Evolutionary conservation across 2,797 vertebrate species (phyloP), one percentile per base, ranked within the genome.

Genomic region (Helarctos malayanus): DNA sequence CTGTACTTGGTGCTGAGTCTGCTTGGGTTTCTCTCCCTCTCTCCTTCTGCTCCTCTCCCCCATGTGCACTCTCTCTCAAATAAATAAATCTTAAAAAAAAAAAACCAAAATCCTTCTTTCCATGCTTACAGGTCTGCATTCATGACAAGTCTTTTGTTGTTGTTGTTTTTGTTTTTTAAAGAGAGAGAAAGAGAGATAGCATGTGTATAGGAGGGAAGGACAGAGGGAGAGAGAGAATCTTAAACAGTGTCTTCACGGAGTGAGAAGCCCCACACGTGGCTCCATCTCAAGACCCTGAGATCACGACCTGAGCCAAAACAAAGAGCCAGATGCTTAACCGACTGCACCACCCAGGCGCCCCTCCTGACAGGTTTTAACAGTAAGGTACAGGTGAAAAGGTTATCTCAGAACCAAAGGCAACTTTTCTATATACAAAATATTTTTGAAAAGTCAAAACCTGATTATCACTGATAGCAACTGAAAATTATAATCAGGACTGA

Each of bases 391-490:
- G 8, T 59, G 29, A 54, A 92, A 85, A 89, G 52, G 65, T 47
- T 79, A 93, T 49, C 32, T 93, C 87, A 92, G 59, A 96, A 89
- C 4, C 49, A 96, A 89, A 93, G 18, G 52, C 41, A 84, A 59
- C 35, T 92, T 85, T 92, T 79, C 68, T 52, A 89, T 6, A 96
- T 15, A 65, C 41, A 73, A 73, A 63, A 23, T 68, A 49, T 54
- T 92, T 83, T 57, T 81, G 25, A 71, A 87, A 93, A 89, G n/a
- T 56, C 29, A 80, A 73, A 82, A 95, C n/a, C 13, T 84, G 21
- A 76, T 84, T 25, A 87, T 85, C 35, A 65, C 68, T 75, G 69
- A 91, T 1, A 94, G 76, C 5, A 47, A 95, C 47, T 71, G 52
- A 96, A 86, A 38, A 71, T n/a, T 79, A 87, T 63, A 83, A 57